Percentiles rank a stretch among this genome's conserved stretches.
Conservation (phyloP, 2,888 invertebrate genomes). For the Heliconius aoede region DNA sequence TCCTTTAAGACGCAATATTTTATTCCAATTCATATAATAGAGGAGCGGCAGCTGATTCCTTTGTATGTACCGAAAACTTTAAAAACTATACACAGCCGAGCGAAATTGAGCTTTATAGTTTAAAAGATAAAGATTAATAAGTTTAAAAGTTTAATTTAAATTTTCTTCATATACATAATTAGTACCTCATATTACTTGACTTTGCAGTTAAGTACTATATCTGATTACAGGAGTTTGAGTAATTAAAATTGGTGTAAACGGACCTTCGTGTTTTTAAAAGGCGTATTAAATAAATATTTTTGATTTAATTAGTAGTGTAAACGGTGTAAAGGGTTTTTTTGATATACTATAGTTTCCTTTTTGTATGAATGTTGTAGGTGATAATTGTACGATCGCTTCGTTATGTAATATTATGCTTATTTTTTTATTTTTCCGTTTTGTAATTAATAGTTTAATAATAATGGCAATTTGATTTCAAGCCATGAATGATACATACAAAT, state of each 20-base stretch:
- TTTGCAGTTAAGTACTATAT: constrained; percentile 62
- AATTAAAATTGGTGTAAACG: constrained; percentile 72
- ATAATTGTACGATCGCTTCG: constrained; percentile 4
- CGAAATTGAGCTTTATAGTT: constrained; percentile 17
- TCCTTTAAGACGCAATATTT: constrained; percentile 71
- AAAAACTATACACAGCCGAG: constrained; percentile 33
- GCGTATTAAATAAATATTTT: constrained; percentile 57
- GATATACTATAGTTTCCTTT: background rate
- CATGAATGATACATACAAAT: too few relatives aligned
- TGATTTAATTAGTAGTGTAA: constrained; percentile 67
- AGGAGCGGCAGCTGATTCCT: constrained; percentile 72
- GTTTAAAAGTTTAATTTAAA: background rate
- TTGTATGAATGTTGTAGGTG: background rate
- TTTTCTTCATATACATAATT: constrained; percentile 55
- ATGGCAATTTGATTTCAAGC: background rate
- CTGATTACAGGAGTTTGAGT: constrained; percentile 65
- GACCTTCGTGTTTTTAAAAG: constrained; percentile 30
- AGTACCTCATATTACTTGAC: constrained; percentile 79
- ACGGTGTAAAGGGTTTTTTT: constrained; percentile 35
- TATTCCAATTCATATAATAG: constrained; percentile 72
- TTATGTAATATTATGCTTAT: background rate
- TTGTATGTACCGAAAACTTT: constrained; percentile 55
- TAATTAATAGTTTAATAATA: background rate
- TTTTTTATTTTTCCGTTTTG: background rate
- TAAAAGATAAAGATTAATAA: background rate